Evolutionary conservation across 2,888 invertebrate genomes (phyloP), one percentile per base, ranked within the genome.

Genomic region (Euspilapteryx auroguttella): DNA sequence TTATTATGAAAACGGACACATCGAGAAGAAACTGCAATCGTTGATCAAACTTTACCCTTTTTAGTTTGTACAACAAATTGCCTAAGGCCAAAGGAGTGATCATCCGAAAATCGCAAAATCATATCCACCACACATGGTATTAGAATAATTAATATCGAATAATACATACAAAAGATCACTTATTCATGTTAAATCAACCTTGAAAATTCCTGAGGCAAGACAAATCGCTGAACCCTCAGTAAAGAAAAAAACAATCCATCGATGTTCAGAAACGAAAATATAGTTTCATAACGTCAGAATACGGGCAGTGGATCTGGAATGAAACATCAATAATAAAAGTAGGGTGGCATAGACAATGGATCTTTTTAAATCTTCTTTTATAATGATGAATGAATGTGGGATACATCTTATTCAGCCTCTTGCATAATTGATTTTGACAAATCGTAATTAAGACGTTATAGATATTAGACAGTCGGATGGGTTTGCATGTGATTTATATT

Each of bases 361-460:
- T 20, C 37, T 30, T 34, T 30, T 7, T 28, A 24, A 26, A n/a
- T n/a, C n/a, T n/a, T n/a, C n/a, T n/a, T n/a, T n/a, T n/a, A n/a
- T n/a, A n/a, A n/a, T 50, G 55, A 61, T 42, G 52, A 56, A 62
- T 55, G 58, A 58, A 52, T 45, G 37, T 23, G 30, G 35, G 38
- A 63, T 65, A 47, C 40, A 40, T 69, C 65, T 65, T 65, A 69
- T 66, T 71, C 65, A 68, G 59, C 37, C 45, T 45, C 45, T 47
- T 56, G 62, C 51, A 59, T 65, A 71, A 73, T 69, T 58, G 64
- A 56, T 55, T 65, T 58, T 55, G 75, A 69, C 68, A 43, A 51
- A 35, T 25, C 34, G 45, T 52, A 58, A 65, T 64, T 64, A 65
- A 56, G 49, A 47, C 38, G 45, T 51, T 51, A 52, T 51, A 41